Percentiles rank a stretch among this genome's conserved stretches.
These are phyloP conservation scores for Dipodomys ordii DNA, from an alignment of 2,113 vertebrate species.

Conservation along the genomic window DNA sequence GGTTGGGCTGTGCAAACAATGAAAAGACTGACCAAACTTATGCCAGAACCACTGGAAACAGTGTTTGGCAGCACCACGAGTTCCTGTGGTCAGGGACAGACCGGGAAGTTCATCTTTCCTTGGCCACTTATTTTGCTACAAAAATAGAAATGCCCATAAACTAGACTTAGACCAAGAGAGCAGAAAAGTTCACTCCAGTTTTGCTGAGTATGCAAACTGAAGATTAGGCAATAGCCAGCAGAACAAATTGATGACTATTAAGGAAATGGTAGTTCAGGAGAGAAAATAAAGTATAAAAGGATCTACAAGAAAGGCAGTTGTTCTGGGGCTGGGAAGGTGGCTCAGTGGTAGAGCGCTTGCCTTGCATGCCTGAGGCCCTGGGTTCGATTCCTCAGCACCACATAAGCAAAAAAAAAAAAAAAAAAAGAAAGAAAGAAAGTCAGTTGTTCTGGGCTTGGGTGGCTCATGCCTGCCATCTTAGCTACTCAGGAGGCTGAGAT, in stretches of 20 bases:
- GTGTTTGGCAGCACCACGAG: conserved; percentile 39
- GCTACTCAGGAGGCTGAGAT: too few species aligned
- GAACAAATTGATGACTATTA: background rate
- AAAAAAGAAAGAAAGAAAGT: background rate
- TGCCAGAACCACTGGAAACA: conserved; percentile 43
- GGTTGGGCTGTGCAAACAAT: conserved; percentile 9
- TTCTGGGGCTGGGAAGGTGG: too few species aligned
- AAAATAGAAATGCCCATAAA: conserved; percentile 47
- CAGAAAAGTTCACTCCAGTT: conserved; percentile 22
- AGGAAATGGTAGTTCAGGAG: background rate
- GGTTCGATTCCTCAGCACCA: too few species aligned
- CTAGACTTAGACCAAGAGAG: conserved; percentile 52
- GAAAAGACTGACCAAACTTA: conserved; percentile 45
- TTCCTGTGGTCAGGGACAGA: conserved; percentile 62
- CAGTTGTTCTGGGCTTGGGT: background rate
- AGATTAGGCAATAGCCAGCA: background rate
- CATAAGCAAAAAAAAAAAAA: too few species aligned
- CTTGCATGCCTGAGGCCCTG: too few species aligned
- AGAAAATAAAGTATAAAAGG: conserved; percentile 2
- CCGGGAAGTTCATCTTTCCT: conserved; percentile 35
- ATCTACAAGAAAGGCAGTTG: background rate
- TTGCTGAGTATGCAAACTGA: conserved; percentile 60
- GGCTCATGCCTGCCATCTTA: too few species aligned
- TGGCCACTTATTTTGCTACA: conserved; percentile 66
- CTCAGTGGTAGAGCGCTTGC: too few species aligned